Conservation (phyloP, 1,140 invertebrate genomes). For the Hestina assimilis region DNA sequence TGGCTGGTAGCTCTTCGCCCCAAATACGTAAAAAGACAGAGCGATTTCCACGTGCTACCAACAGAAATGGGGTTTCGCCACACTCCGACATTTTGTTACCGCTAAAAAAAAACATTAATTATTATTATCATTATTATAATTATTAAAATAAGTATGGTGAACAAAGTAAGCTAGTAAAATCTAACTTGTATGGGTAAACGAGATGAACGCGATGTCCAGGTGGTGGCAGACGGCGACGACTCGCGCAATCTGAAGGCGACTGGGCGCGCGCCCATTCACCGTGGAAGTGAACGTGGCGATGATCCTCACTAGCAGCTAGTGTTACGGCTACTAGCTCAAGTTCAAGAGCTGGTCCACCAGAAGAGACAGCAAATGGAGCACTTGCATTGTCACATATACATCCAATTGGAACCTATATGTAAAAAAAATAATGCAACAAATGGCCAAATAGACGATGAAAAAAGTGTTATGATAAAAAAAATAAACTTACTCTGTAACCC, state of each 20-base stretch:
- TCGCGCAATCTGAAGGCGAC: constrained; percentile 44
- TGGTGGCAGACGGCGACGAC: constrained; percentile 78
- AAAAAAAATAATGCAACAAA: too few species aligned
- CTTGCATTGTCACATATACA: constrained; percentile 84
- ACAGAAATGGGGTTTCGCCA: constrained; percentile 85
- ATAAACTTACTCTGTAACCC: constrained; percentile 51
- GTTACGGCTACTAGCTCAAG: constrained; percentile 79
- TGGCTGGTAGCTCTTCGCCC: constrained; percentile 75
- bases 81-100: constrained; percentile 81
- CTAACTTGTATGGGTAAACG: constrained; percentile 79
- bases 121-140: not conserved
- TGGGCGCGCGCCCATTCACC: constrained; percentile 80
- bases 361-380: constrained; percentile 39
- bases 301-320: constrained; percentile 82
- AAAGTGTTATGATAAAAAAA: not conserved
- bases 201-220: constrained; percentile 81
- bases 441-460: not conserved
- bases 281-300: constrained; percentile 83
- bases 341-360: constrained; percentile 49
- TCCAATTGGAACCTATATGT: constrained; percentile 76
- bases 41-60: constrained; percentile 85
- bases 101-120: constrained; percentile 16
- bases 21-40: constrained; percentile 87
- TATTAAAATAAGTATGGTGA: not conserved
- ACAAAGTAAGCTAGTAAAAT: too few species aligned